Evolutionary conservation across 2,888 invertebrate species (phyloP).

Genomic region (Pyrrhosoma nymphula): DNA sequence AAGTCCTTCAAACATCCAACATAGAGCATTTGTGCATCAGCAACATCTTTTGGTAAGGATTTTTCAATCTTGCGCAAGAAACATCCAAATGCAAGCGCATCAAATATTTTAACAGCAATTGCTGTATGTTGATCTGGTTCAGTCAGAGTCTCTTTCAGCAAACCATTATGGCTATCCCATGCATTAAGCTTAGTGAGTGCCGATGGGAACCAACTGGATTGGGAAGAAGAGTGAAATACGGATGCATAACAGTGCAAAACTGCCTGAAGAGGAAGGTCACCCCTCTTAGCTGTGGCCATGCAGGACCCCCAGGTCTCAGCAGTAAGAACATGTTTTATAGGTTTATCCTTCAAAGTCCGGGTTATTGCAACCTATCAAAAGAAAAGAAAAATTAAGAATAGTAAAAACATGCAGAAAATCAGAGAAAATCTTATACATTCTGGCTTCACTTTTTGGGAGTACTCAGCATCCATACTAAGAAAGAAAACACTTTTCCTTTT

Average conservation of each 20-base stretch:
- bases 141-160: background rate
- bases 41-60: background rate
- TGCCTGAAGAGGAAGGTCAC: slow-evolving; percentile 81
- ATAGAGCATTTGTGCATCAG: slow-evolving; percentile 34
- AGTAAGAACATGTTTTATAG: slow-evolving; percentile 72
- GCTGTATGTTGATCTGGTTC: slow-evolving; percentile 75
- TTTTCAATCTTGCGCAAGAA: slow-evolving; percentile 70
- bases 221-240: slow-evolving; percentile 76
- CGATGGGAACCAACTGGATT: slow-evolving; percentile 41
- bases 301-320: slow-evolving; percentile 76
- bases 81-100: slow-evolving; percentile 80
- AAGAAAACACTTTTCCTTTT: too few species aligned
- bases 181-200: slow-evolving; percentile 75
- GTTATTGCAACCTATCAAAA: background rate
- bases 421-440: background rate
- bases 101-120: slow-evolving; percentile 78
- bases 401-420: background rate
- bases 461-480: too few species aligned
- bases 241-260: slow-evolving; percentile 80
- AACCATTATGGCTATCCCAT: slow-evolving; percentile 18
- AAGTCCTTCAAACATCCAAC: slow-evolving; percentile 62
- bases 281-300: slow-evolving; percentile 76
- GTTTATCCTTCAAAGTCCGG: background rate
- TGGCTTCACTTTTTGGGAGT: too few species aligned
- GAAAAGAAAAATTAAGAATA: background rate